Base-by-base conservation (phyloP, 2,797 vertebrate species). In the Neosilurus mollespiculum region DNA sequence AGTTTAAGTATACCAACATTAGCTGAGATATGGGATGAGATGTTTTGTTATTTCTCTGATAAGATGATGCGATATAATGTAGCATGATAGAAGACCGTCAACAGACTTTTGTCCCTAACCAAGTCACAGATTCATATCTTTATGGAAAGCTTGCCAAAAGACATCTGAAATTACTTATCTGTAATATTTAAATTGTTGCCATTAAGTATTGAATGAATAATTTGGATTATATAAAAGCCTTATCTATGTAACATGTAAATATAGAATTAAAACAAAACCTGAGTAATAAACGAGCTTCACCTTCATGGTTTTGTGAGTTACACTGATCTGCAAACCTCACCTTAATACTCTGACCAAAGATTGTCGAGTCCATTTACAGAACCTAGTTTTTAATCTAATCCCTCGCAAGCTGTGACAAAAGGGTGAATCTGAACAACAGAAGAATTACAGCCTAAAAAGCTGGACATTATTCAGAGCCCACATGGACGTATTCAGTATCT, bases 321-420 rank as follows among this genome's bases (percentile, higher is more conserved):
- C 78, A 69, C n/a, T 26, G 81, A 87, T 73, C 85, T 81, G 79
- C 83, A 61, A 81, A 83, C 15, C 86, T 90, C 83, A 87, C 85
- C 81, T 87, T 86, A 84, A 90, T 86, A 90, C 88, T 89, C 87
- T 90, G 87, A 90, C 86, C 90, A 88, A 87, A 86, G 71, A 87
- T 79, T 90, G 91, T 93, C 91, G 59, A 82, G 89, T 87, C 88
- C 85, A 91, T 92, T 93, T 92, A 93, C 83, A 84, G 87, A 81
- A 83, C 69, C 84, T 78, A 87, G 85, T 89, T 84, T 87, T 88
- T 82, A 86, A 88, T 83, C 85, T 92, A 91, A 93, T 91, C 88
- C 88, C 87, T 87, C 85, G 30, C 67, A 49, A 77, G 77, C 72
- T 71, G 53, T 24, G 3, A 62, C 53, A 53, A 64, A 78, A 83